Evolutionary conservation across 2,113 vertebrate species (phyloP).

Genomic region (Gadus macrocephalus): DNA sequence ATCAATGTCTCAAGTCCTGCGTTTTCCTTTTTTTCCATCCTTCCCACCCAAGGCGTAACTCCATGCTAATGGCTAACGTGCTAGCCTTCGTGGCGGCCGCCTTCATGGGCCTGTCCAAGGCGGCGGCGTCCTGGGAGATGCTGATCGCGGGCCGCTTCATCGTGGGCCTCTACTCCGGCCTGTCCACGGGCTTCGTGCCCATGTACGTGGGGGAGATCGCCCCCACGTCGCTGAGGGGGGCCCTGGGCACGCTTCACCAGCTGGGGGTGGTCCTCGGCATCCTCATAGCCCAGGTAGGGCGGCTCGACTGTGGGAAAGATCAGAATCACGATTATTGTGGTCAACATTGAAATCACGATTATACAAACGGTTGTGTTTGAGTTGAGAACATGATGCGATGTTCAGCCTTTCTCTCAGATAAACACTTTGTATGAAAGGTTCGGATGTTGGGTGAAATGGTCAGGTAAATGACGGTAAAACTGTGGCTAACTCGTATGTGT

Average conservation of each 20-base stretch:
- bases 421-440: too few relatives aligned
- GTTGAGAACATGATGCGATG: too few relatives aligned
- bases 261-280: slow-evolving; percentile 91
- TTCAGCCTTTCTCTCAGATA: too few relatives aligned
- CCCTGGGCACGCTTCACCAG: slow-evolving; percentile 92
- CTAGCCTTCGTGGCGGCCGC: slow-evolving; percentile 79
- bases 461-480: too few relatives aligned
- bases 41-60: slow-evolving; percentile 78
- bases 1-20: neutral
- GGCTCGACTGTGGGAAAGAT: too few relatives aligned
- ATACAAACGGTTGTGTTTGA: too few relatives aligned
- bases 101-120: slow-evolving; percentile 93
- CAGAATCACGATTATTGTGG: too few relatives aligned
- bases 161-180: slow-evolving; percentile 87
- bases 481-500: too few relatives aligned
- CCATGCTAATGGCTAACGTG: slow-evolving; percentile 88
- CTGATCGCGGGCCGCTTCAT: slow-evolving; percentile 88
- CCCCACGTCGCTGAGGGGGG: slow-evolving; percentile 84
- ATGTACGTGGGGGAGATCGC: slow-evolving; percentile 94
- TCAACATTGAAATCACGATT: too few relatives aligned
- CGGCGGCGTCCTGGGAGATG: slow-evolving; percentile 91
- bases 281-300: slow-evolving; percentile 85
- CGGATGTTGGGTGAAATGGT: too few relatives aligned
- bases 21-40: neutral
- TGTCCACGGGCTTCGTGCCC: slow-evolving; percentile 93